Evolutionary conservation across 2,797 vertebrate species (phyloP).

Genomic region (Parauchenoglanis punctatus): DNA sequence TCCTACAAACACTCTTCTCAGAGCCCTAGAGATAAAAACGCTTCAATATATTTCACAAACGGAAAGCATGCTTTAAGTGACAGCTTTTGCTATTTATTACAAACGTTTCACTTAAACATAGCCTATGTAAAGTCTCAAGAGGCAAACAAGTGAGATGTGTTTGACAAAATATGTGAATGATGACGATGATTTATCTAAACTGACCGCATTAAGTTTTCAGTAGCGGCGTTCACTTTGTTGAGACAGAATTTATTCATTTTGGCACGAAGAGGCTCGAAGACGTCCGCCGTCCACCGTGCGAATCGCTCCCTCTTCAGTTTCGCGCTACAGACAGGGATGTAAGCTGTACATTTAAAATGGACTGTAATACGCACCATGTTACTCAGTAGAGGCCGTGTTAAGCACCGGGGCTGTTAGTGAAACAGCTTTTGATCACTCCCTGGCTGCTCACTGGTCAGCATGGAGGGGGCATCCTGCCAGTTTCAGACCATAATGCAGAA

Average conservation of each 20-base stretch:
- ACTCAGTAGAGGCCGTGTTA: conserved; percentile 3
- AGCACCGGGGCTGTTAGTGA: background rate
- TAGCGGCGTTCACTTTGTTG: background rate
- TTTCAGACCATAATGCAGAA: conserved; percentile 45
- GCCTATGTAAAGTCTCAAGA: background rate
- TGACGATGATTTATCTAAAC: background rate
- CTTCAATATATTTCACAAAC: background rate
- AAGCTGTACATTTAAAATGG: background rate
- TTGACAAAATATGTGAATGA: background rate
- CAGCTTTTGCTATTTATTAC: background rate
- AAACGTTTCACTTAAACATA: background rate
- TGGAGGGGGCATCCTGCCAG: conserved; percentile 13
- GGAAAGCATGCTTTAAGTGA: background rate
- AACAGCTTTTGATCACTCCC: conserved; percentile 28
- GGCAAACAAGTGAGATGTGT: background rate
- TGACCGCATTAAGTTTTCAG: background rate
- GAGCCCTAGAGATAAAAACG: background rate
- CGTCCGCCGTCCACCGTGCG: background rate
- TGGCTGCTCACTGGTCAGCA: background rate
- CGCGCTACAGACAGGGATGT: background rate
- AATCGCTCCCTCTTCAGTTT: background rate
- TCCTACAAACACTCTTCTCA: background rate
- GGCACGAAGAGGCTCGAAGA: background rate
- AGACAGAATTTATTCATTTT: background rate
- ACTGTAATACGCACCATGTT: background rate